These are phyloP conservation scores for Cynopterus sphinx DNA, from an alignment of 2,797 vertebrate species.

Conservation along the genomic window DNA sequence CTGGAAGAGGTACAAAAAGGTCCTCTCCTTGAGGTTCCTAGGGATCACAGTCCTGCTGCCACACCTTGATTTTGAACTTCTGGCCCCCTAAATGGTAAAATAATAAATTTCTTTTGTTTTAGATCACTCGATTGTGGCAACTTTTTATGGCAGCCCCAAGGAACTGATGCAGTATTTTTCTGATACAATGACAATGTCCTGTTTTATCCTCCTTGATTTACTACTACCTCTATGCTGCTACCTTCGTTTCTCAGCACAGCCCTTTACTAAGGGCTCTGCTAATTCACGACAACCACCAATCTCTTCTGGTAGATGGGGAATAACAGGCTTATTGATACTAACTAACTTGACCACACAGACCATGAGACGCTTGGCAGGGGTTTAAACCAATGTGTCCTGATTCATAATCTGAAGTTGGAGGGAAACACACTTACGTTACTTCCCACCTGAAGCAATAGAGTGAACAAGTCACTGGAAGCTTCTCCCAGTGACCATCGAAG, in stretches of 20 bases:
- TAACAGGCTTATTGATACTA: not conserved
- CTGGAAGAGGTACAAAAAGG: too few species aligned
- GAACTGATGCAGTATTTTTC: not conserved
- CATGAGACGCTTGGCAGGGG: not conserved
- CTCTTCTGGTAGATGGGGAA: not conserved
- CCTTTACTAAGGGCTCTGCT: not conserved
- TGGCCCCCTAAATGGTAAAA: not conserved
- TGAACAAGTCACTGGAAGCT: not conserved
- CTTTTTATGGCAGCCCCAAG: not conserved
- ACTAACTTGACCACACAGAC: not conserved
- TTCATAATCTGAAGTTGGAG: not conserved
- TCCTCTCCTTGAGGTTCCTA: not conserved
- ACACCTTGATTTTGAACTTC: not conserved
- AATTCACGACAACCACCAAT: not conserved
- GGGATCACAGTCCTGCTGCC: not conserved
- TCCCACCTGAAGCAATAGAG: not conserved
- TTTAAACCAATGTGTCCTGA: not conserved
- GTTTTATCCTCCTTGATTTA: not conserved
- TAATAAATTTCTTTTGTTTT: not conserved
- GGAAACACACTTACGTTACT: not conserved
- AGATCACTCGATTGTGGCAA: not conserved
- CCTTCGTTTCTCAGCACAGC: not conserved
- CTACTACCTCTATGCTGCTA: not conserved
- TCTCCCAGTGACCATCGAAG: not conserved
- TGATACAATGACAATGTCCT: not conserved